Percentiles rank a stretch among this genome's conserved stretches.
Evolutionary conservation across 2,888 invertebrate species (phyloP).

Genomic region (Antheraea yamamai): DNA sequence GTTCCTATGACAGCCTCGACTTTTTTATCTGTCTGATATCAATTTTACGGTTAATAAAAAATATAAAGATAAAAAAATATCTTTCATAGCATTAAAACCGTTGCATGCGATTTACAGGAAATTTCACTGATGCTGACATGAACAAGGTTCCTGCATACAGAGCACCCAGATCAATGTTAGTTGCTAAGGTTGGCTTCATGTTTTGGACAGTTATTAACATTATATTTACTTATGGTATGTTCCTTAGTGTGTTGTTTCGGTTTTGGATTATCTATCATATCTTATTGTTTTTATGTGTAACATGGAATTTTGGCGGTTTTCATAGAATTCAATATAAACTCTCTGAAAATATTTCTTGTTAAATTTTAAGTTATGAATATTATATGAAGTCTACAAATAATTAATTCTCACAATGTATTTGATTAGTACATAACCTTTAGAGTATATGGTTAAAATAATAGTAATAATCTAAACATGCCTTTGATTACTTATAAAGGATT

Average conservation of each 20-base stretch:
- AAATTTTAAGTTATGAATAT: constrained; percentile 18
- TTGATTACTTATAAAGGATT: neutral
- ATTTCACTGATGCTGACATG: constrained; percentile 57
- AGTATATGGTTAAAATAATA: neutral
- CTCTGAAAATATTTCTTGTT: constrained; percentile 42
- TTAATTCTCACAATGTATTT: neutral
- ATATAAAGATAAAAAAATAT: neutral
- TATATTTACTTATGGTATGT: constrained; percentile 68
- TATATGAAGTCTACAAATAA: neutral
- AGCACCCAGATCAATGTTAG: constrained; percentile 49
- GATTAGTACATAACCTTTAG: neutral
- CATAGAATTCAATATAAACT: constrained; percentile 82
- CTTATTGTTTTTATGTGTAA: constrained; percentile 77
- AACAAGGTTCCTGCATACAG: constrained; percentile 51
- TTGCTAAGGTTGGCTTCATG: constrained; percentile 75
- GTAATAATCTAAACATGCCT: neutral
- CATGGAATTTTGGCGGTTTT: constrained; percentile 82
- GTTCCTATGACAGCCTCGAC: too few species aligned
- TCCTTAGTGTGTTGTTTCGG: constrained; percentile 69
- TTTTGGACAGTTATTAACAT: constrained; percentile 85
- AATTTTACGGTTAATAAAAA: neutral
- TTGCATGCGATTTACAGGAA: constrained; percentile 55
- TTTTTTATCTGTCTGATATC: neutral
- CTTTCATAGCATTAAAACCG: neutral
- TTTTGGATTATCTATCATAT: constrained; percentile 81